Base-by-base conservation (phyloP, 2,797 vertebrate genomes). In the Lutjanus argentimaculatus region DNA sequence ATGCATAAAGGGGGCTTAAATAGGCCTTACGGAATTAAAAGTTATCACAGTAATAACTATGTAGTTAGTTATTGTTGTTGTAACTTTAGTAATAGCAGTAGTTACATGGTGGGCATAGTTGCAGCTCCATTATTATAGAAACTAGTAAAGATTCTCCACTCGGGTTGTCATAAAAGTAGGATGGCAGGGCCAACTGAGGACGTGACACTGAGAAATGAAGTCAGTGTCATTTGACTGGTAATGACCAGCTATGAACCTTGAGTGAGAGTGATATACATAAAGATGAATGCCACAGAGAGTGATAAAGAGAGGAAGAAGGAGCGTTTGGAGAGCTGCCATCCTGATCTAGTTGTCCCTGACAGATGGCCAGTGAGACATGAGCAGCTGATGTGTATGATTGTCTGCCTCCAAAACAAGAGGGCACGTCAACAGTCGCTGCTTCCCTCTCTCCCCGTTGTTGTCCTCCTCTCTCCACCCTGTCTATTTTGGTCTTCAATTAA, bases 321-420 rank as follows among this genome's bases (percentile, higher is more conserved):
- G 67, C 51, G 48, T 19, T 76, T 91, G 85, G 80, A 85, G 80
- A n/a, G 71, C 58, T 56, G 85, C 88, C 86, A 88, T 53, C 75
- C 83, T 70, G 85, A 92, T 86, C 83, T 72, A 53, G 72, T 85
- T 79, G 87, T 85, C 83, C 75, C 88, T 69, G 86, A 92, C 91
- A 91, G 90, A 92, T 91, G 88, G 89, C 67, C 72, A 12, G 52
- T 25, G 68, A 87, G 87, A 86, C 82, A 59, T 0, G 62, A 86
- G 84, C 80, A 84, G 86, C 86, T 83, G 83, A 89, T 79, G 75
- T 67, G 66, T 86, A 30, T 15, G 76, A 83, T 21, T 72, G 83
- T 77, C 85, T 72, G 80, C 85, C 70, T 82, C 77, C 65, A 61
- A 48, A 85, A 88, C 75, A 73, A 72, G 73, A 70, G 63, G 52